Evolutionary conservation across 2,797 vertebrate species (phyloP).

Genomic region (Pelochelys cantorii): DNA sequence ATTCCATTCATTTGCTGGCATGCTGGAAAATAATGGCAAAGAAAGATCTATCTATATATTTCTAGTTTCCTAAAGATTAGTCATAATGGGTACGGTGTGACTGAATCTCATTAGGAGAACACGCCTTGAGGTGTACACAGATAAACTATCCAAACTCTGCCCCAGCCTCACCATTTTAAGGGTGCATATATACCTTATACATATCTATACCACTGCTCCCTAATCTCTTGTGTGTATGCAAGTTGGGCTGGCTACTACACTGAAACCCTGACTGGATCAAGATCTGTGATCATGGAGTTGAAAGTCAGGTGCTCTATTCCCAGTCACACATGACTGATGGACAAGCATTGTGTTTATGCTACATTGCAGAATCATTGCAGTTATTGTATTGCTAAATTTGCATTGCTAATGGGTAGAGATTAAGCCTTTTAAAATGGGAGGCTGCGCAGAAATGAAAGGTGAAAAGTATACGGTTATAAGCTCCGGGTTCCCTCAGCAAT

Average conservation of each 20-base stretch:
- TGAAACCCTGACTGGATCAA: not conserved
- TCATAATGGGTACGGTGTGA: not conserved
- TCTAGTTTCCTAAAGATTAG: not conserved
- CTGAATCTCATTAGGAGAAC: not conserved
- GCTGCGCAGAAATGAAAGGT: not conserved
- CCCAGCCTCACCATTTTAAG: not conserved
- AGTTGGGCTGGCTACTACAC: not conserved
- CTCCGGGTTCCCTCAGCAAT: not conserved
- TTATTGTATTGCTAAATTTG: not conserved
- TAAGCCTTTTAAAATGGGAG: not conserved
- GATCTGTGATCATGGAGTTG: not conserved
- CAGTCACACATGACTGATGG: not conserved
- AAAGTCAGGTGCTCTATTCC: not conserved
- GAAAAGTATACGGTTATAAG: not conserved
- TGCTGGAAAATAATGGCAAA: not conserved
- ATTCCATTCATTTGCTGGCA: not conserved
- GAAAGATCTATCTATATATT: not conserved
- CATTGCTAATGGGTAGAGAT: not conserved
- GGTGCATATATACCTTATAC: not conserved
- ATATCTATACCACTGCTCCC: not conserved
- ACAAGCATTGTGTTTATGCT: not conserved
- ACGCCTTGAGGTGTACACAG: not conserved
- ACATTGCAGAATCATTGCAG: not conserved
- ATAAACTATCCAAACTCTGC: not conserved
- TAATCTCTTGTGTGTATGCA: not conserved